Evolutionary conservation across 2,113 vertebrate genomes (phyloP), one percentile per base, ranked within the genome.

Genomic region (Nerophis ophidion): DNA sequence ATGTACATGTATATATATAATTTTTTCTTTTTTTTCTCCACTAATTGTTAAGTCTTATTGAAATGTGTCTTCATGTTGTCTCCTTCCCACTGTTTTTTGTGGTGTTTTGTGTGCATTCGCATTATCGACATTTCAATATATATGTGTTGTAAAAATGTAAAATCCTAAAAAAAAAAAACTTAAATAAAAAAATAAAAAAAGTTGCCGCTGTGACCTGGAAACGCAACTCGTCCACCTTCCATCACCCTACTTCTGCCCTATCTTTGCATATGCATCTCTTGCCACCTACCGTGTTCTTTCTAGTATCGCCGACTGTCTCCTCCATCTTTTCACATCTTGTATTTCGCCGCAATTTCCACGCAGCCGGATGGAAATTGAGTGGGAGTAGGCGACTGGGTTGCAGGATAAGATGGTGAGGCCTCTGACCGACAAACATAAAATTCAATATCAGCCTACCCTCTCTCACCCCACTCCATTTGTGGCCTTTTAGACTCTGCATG

Each of bases 271-370:
- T 67, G 66, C 60, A 80, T 86, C 80, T 80, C 66, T 67, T 48
- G 44, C 71, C 65, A 26, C 56, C 72, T 77, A 59, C 50, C 65
- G 45, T 73, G 73, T 75, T 77, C 59, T 71, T 81, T 68, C 72
- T 19, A 59, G 62, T 70, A 77, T 81, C 61, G 63, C 68, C 62
- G 50, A 36, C 81, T 55, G 66, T 68, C 75, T 68, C 81, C 74
- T 81, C 80, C 77, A 85, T 86, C 85, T 81, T 34, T 42, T 82
- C 82, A 86, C 81, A 86, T 88, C 86, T 89, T 89, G 81, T 83
- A 84, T 84, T 83, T 87, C 85, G 68, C 74, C 86, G 74, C 84
- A 84, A 85, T 89, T 88, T 86, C 79, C 70, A 59, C 81, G 77
- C 62, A 40, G 84, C 63, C 63, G 75, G 76, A 87, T 84, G 85